A percentile compares a stretch with the other conserved stretches of the same genome.
phyloP scores from a whole-genome alignment of 2,888 invertebrate genomes.

The Coelinius sp. region DNA sequence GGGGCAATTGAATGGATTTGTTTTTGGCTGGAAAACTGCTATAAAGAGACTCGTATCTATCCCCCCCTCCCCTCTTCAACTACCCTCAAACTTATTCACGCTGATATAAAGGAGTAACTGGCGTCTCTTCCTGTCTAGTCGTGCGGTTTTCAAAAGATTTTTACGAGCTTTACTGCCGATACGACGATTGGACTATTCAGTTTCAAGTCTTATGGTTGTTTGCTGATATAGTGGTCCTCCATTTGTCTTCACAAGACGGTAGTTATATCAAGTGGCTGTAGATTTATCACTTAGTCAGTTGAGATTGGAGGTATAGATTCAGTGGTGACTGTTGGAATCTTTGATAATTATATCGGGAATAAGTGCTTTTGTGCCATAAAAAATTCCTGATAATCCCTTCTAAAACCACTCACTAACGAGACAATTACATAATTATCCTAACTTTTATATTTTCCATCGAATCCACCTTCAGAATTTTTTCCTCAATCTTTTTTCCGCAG shows the following conservation, averaged over 20 bases:
- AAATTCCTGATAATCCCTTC: too few relatives aligned
- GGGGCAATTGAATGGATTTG: conserved; percentile 52
- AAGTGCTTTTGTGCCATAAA: too few relatives aligned
- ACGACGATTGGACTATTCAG: conserved; percentile 17
- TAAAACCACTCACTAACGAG: too few relatives aligned
- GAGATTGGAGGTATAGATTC: neutral
- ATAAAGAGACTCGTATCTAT: conserved; percentile 46
- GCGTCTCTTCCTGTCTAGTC: conserved; percentile 51
- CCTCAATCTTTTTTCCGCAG: neutral
- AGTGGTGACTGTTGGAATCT: neutral
- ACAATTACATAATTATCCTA: neutral
- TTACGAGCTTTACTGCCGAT: conserved; percentile 39
- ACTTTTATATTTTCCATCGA: neutral
- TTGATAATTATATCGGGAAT: neutral
- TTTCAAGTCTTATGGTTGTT: conserved; percentile 15
- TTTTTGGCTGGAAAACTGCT: conserved; percentile 52
- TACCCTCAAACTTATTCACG: conserved; percentile 51
- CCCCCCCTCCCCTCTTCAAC: conserved; percentile 48
- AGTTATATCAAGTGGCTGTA: neutral
- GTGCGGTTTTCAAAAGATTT: conserved; percentile 44
- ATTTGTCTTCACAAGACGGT: neutral
- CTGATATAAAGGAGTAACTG: conserved; percentile 51
- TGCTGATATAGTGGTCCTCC: neutral
- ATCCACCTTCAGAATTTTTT: neutral
- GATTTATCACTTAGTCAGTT: neutral